phyloP scores from a whole-genome alignment of 2,797 vertebrate species.

The Tinamus major region DNA sequence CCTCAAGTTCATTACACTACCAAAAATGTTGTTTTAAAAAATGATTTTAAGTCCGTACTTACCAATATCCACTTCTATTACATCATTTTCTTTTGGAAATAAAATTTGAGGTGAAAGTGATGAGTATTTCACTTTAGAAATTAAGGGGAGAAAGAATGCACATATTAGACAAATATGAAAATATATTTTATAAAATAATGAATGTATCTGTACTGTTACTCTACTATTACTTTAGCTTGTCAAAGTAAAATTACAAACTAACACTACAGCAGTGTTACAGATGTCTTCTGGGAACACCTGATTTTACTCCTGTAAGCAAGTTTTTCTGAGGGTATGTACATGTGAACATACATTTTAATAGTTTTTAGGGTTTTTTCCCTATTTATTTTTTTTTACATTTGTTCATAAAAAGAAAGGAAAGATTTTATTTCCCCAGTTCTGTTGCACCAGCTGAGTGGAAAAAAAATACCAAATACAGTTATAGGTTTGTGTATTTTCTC shows the following conservation, averaged over 20 bases:
- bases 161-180: neutral
- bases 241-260: neutral
- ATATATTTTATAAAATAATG: neutral
- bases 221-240: neutral
- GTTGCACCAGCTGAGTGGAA: neutral
- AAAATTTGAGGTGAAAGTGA: constrained; percentile 39
- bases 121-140: constrained; percentile 15
- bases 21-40: neutral
- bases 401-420: neutral
- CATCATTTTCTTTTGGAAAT: constrained; percentile 45
- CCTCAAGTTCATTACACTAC: accelerated
- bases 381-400: neutral
- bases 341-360: neutral
- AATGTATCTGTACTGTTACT: neutral
- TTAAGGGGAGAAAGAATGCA: neutral
- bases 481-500: neutral
- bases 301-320: neutral
- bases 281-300: neutral
- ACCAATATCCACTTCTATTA: constrained; percentile 62
- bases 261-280: neutral
- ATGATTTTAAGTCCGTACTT: neutral
- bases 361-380: neutral
- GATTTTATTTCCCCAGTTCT: neutral
- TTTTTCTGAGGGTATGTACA: neutral
- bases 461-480: neutral